phyloP scores from a whole-genome alignment of 2,888 invertebrate genomes.

The Marasmarcha lunaedactyla region DNA sequence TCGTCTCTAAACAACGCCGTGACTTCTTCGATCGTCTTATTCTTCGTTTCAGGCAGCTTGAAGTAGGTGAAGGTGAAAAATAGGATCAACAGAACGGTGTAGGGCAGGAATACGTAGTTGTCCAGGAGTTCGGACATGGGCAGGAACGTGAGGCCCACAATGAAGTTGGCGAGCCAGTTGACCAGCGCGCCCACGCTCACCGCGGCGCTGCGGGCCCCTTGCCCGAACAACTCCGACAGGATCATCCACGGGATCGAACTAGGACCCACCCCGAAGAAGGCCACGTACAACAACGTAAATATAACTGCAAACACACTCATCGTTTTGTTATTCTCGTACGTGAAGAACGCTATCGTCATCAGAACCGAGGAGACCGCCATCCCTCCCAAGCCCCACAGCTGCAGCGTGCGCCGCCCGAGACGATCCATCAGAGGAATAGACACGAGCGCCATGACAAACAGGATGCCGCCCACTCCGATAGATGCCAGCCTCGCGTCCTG shows the following conservation, averaged over 20 bases:
- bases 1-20: slow-evolving; percentile 56
- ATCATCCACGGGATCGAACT: slow-evolving; percentile 69
- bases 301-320: slow-evolving; percentile 62
- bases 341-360: slow-evolving; percentile 71
- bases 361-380: slow-evolving; percentile 80
- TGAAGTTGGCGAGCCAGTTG: slow-evolving; percentile 65
- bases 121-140: slow-evolving; percentile 41
- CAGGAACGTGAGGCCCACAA: slow-evolving; percentile 59
- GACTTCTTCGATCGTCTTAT: slow-evolving; percentile 61
- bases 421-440: slow-evolving; percentile 82
- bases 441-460: slow-evolving; percentile 81
- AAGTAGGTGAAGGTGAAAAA: slow-evolving; percentile 59
- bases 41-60: slow-evolving; percentile 63
- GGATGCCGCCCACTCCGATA: slow-evolving; percentile 78
- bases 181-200: slow-evolving; percentile 61
- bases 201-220: slow-evolving; percentile 58
- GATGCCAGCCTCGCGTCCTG: slow-evolving; percentile 75
- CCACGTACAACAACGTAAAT: slow-evolving; percentile 61
- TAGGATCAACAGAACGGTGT: slow-evolving; percentile 46
- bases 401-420: slow-evolving; percentile 76
- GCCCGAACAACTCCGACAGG: slow-evolving; percentile 59
- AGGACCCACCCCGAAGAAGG: slow-evolving; percentile 61
- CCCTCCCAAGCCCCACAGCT: slow-evolving; percentile 77
- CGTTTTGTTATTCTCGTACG: slow-evolving; percentile 42
- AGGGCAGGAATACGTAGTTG: slow-evolving; percentile 58